Conservation (phyloP, 1,140 invertebrate species). For the Lucilia cuprina region DNA sequence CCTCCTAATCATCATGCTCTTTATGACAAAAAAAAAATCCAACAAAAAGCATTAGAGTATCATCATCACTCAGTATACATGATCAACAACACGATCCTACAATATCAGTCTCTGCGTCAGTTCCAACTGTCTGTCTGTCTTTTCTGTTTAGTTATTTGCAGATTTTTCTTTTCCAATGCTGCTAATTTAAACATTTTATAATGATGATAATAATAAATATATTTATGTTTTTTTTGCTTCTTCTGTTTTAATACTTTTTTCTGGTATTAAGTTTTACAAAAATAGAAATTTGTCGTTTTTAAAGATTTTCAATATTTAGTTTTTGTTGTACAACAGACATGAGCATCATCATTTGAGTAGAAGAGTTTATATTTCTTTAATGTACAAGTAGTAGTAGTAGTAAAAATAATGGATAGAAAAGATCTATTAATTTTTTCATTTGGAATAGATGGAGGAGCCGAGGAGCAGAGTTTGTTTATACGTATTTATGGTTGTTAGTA, state of each 20-base stretch:
- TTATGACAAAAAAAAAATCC: too few species aligned
- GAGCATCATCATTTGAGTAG: too few species aligned
- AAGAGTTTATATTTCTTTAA: background rate
- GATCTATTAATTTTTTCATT: background rate
- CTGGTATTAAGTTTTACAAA: background rate
- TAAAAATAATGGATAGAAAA: background rate
- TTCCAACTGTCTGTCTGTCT: too few species aligned
- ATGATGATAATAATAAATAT: background rate
- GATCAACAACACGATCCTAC: background rate
- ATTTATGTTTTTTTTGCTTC: background rate
- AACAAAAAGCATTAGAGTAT: too few species aligned
- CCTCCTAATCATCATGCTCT: too few species aligned
- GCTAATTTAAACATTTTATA: background rate
- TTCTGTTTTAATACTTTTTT: background rate
- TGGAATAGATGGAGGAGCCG: background rate
- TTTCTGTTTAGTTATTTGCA: background rate
- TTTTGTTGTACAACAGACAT: too few species aligned
- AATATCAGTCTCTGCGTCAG: background rate
- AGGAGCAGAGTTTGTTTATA: too few species aligned
- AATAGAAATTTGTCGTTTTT: background rate
- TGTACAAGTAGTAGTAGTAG: background rate
- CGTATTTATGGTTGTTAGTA: background rate
- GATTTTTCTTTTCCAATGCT: background rate
- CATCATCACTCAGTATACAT: background rate
- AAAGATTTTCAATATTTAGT: background rate